Evolutionary conservation across 2,797 vertebrate genomes (phyloP), one percentile per base, ranked within the genome.

Genomic region (Xiphophorus birchmanni): DNA sequence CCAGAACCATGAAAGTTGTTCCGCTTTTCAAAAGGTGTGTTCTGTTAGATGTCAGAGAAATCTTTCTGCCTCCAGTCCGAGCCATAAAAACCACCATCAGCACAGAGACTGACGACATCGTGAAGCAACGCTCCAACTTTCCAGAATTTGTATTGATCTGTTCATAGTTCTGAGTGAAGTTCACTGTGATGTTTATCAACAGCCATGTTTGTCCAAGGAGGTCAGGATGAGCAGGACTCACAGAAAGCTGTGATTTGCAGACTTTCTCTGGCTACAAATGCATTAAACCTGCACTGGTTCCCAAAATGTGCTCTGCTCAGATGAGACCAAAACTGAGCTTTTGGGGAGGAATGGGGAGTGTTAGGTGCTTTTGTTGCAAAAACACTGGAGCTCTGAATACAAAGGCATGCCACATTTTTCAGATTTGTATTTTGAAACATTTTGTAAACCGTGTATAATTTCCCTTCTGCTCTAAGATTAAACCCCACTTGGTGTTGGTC

Each of bases 101-200:
- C 0, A 42, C 6, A 40, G 44, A 40, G 72, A 56, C 71, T 45
- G 48, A 65, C 52, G 79, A 71, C 40, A 71, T 37, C 67, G 29
- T n/a, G 80, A 79, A 54, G 60, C 48, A 67, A 73, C n/a, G 67
- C 58, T 80, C 74, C 17, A 44, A 67, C 80, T 75, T 50, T 37
- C 52, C 50, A 74, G 47, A 80, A 83, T 54, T 26, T 74, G 56
- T 47, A 80, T 73, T n/a, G 78, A 69, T 75, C 58, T 76, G 18
- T 52, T 76, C 67, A 44, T 71, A 44, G 67, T 56, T 56, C 54
- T 71, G 78, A 74, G 73, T 26, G 5, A 29, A 48, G 37, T 75
- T 67, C 21, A 45, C 73, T 74, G 40, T 50, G 65, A 47, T 58
- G 56, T 79, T 69, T 48, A 9, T 77, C 44, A 75, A 37, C 21